Percentiles rank a stretch among this genome's conserved stretches.
Evolutionary conservation across 2,888 invertebrate species (phyloP).

Genomic region (Alentia gelatinosa): DNA sequence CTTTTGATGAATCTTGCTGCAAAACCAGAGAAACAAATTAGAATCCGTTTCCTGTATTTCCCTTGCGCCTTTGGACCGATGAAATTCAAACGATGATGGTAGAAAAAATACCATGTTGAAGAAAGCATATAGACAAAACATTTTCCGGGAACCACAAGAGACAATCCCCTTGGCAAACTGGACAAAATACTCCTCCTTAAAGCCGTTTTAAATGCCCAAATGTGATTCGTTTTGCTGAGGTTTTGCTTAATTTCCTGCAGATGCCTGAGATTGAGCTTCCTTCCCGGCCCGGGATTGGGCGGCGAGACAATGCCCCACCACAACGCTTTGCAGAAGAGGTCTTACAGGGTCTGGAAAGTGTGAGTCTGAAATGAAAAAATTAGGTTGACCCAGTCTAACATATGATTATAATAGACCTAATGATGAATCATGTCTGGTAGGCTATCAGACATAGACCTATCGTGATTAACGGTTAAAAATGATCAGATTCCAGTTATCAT

Average conservation of each 20-base stretch:
- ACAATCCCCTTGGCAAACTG: too few species aligned
- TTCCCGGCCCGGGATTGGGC: neutral
- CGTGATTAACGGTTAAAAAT: neutral
- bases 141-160: too few species aligned
- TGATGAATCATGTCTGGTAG: neutral
- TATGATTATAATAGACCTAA: neutral
- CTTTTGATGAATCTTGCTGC: neutral
- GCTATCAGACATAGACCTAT: neutral
- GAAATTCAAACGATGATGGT: too few species aligned
- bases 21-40: neutral
- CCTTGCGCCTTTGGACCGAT: neutral
- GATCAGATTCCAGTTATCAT: too few species aligned
- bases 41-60: neutral
- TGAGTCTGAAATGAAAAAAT: neutral
- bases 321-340: slow-evolving; percentile 2
- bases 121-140: too few species aligned
- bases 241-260: slow-evolving; percentile 9
- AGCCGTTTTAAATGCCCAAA: too few species aligned
- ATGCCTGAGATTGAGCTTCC: slow-evolving; percentile 59
- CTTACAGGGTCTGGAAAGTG: neutral
- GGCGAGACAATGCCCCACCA: neutral
- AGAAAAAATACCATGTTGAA: too few species aligned
- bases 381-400: too few species aligned
- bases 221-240: neutral
- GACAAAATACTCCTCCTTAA: too few species aligned